Percentiles rank a stretch among this genome's conserved stretches.
Conservation (phyloP, 2,113 vertebrate genomes). For the Rhagologus leucostigma region DNA sequence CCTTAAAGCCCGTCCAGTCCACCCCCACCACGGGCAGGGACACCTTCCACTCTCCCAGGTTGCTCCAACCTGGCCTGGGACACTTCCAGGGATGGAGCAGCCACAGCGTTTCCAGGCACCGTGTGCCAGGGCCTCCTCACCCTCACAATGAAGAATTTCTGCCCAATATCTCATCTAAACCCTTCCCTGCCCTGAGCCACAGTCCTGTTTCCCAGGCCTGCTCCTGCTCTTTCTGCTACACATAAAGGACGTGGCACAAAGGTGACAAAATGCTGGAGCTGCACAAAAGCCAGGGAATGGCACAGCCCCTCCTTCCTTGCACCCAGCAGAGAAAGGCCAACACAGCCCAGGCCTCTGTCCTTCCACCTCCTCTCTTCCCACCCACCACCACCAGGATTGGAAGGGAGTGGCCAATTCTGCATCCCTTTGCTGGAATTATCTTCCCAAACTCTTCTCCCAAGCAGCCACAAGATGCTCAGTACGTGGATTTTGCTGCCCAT, state of each 20-base stretch:
- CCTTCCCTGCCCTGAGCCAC: background rate
- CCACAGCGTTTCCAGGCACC: background rate
- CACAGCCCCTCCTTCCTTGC: background rate
- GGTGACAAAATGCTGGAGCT: background rate
- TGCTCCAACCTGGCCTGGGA: background rate
- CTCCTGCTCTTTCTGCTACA: background rate
- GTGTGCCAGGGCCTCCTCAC: background rate
- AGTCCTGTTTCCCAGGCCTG: background rate
- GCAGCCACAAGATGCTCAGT: background rate
- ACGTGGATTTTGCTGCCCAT: fast-evolving
- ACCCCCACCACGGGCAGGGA: background rate
- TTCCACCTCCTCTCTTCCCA: background rate
- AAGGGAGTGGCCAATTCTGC: background rate
- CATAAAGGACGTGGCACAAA: background rate
- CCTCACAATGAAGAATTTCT: background rate
- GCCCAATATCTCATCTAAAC: no score
- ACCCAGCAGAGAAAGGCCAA: background rate
- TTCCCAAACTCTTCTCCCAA: background rate
- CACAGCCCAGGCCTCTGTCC: background rate
- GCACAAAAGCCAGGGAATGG: background rate
- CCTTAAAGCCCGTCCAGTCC: background rate
- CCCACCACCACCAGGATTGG: background rate
- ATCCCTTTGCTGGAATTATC: background rate
- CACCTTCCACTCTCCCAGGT: fast-evolving
- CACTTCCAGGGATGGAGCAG: background rate